A percentile compares a stretch with the other conserved stretches of the same genome.
phyloP scores from a whole-genome alignment of 2,113 vertebrate species.

The Cheirogaleus medius region DNA sequence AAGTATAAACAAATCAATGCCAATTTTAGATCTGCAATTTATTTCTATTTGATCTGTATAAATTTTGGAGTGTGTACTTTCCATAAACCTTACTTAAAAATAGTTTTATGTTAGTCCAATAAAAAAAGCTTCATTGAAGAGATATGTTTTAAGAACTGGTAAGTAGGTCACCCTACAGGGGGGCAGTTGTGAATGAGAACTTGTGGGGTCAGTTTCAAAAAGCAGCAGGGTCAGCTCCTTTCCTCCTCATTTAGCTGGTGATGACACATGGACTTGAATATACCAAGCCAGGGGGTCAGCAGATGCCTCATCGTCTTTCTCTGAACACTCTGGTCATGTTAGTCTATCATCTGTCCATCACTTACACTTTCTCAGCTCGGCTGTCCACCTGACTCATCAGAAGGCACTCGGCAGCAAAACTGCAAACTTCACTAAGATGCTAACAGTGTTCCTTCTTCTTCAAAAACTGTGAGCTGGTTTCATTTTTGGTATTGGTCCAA shows the following conservation, averaged over 20 bases:
- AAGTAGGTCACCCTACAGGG: constrained; percentile 28
- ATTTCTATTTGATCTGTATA: constrained; percentile 37
- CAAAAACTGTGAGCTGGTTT: neutral
- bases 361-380: neutral
- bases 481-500: neutral
- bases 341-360: constrained; percentile 48
- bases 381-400: constrained; percentile 49
- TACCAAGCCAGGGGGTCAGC: neutral
- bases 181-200: neutral
- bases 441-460: constrained; percentile 3
- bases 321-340: neutral
- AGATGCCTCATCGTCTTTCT: constrained; percentile 36
- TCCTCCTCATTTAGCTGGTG: constrained; percentile 29
- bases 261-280: neutral
- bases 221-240: constrained; percentile 48
- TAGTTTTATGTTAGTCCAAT: neutral
- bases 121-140: constrained; percentile 23
- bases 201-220: constrained; percentile 36
- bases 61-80: neutral
- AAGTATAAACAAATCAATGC: constrained; percentile 15
- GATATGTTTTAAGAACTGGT: neutral
- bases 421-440: constrained; percentile 15
- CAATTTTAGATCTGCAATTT: neutral
- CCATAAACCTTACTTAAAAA: constrained; percentile 42
- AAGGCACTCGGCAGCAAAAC: constrained; percentile 28